Percentiles rank a stretch among this genome's conserved stretches.
Evolutionary conservation across 2,113 vertebrate species (phyloP).

Genomic region (Pedionomus torquatus): DNA sequence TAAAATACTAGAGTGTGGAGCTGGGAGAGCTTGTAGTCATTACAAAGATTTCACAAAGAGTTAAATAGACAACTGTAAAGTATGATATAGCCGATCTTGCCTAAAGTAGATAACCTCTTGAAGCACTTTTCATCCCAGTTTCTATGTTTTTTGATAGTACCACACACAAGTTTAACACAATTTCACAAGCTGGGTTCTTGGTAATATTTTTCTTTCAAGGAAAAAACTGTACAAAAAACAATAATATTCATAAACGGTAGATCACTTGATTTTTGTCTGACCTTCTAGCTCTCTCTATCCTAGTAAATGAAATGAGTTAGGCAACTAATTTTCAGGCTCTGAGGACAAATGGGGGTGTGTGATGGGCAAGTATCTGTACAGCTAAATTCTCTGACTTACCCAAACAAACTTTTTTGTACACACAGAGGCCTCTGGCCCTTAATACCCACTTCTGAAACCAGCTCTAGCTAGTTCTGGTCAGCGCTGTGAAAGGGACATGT

Average conservation of each 20-base stretch:
- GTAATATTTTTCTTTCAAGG: background rate
- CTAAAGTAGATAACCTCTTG: background rate
- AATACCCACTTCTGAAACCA: background rate
- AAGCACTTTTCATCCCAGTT: background rate
- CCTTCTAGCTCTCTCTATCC: background rate
- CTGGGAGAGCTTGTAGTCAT: fast-evolving
- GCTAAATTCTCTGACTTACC: background rate
- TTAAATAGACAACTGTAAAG: background rate
- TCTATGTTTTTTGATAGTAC: background rate
- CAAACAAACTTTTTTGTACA: background rate
- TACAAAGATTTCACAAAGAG: background rate
- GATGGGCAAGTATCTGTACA: background rate
- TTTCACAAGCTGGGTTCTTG: background rate
- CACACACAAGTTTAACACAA: background rate
- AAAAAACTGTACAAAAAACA: background rate
- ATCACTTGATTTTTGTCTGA: background rate
- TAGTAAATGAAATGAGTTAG: background rate
- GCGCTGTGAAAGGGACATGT: background rate
- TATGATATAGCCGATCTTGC: background rate
- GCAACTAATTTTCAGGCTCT: background rate
- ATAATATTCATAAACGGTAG: background rate
- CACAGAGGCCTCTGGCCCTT: background rate
- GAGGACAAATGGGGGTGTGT: background rate
- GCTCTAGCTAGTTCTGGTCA: background rate
- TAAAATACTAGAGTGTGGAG: background rate